Percentiles rank a stretch among this genome's conserved stretches.
Evolutionary conservation across 2,797 vertebrate genomes (phyloP).

Genomic region (Catostomus latipinnis): DNA sequence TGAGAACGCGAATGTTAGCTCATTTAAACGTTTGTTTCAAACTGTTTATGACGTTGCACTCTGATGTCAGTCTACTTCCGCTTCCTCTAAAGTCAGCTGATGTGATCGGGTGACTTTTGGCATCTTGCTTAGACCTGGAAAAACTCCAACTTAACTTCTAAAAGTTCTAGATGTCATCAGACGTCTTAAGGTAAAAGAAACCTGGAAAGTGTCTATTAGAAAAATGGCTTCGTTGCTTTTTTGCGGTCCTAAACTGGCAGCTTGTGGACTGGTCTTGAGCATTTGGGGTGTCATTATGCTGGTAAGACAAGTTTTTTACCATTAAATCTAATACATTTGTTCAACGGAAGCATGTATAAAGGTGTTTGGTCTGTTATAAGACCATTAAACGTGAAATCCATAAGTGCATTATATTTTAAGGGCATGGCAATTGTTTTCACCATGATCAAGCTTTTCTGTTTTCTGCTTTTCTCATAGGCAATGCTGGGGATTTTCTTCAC

Average conservation of each 20-base stretch:
- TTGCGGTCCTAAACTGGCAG: slow-evolving; percentile 86
- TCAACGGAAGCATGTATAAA: no score
- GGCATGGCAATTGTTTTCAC: neutral
- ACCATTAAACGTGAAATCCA: no score
- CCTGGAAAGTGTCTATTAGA: neutral
- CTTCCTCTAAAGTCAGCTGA: slow-evolving; percentile 57
- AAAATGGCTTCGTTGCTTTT: slow-evolving; percentile 80
- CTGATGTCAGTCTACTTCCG: slow-evolving; percentile 33
- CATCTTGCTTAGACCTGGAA: neutral
- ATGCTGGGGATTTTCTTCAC: slow-evolving; percentile 86
- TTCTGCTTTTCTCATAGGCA: slow-evolving; percentile 69
- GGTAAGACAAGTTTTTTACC: slow-evolving; percentile 67
- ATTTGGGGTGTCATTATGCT: slow-evolving; percentile 87
- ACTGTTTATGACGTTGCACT: slow-evolving; percentile 12
- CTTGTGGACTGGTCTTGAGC: slow-evolving; percentile 85
- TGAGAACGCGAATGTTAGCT: no score
- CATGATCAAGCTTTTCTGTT: neutral
- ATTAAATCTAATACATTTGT: neutral
- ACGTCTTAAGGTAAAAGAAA: neutral
- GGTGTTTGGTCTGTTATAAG: no score
- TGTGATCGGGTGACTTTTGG: slow-evolving; percentile 42
- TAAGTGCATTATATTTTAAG: neutral
- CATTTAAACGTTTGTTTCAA: slow-evolving; percentile 2
- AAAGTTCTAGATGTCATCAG: slow-evolving; percentile 1
- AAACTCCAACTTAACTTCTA: slow-evolving; percentile 7